Base-by-base conservation (phyloP, 1,140 invertebrate genomes). In the Drosophila willistoni region DNA sequence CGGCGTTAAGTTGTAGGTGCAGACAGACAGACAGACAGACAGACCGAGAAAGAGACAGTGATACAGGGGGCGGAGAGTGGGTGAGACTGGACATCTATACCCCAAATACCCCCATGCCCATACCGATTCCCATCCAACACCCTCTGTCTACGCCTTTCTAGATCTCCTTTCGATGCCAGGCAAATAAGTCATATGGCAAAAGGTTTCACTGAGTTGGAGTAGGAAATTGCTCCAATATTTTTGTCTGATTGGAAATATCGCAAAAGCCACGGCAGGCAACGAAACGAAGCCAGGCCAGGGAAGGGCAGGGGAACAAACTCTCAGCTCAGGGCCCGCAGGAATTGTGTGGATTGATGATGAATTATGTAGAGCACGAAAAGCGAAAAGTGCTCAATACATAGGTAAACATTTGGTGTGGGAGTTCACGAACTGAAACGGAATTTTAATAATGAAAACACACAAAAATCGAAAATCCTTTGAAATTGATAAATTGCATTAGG, bases 331-430 rank as follows among this genome's bases (percentile, higher is more conserved):
- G 75, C 68, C 82, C 79, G 82, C 83, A 86, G 82, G 82, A 60
- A 83, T 73, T 77, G 80, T 89, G 85, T 89, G 74, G 84, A 89
- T 89, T 87, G 83, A 84, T 91, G 90, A 91, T 91, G 90, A 91
- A 91, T 91, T 91, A 91, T 91, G 90, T 91, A 91, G 90, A 91
- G 90, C 90, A 91, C 90, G 90, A 91, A 91, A 91, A 81, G 69
- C 90, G 82, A 91, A 81, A 91, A 81, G 77, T 77, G 64, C 70
- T 68, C 61, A 69, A 63, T 29, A 29, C 29, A 29, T 73, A 42
- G 79, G 61, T 33, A 60, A 47, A 25, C 42, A 33, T 67, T 63
- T 64, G 74, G 78, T 86, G 81, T 85, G 81, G 81, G 81, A 85
- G 81, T 78, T 86, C 83, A 87, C 83, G 83, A 86, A 80, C 39